Evolutionary conservation across 2,113 vertebrate species (phyloP).

Genomic region (Phocoena sinus): DNA sequence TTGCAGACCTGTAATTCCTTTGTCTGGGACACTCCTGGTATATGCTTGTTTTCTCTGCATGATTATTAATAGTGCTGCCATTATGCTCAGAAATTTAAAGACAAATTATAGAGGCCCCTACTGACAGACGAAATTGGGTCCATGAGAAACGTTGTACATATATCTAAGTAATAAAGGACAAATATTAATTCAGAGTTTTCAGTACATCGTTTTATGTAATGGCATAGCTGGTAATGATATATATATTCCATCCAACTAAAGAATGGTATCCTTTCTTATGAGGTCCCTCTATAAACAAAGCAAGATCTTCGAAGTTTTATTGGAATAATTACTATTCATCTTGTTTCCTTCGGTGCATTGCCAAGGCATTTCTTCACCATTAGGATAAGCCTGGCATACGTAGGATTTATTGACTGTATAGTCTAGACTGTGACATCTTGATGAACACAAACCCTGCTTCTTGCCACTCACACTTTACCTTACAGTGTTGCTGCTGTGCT

Average conservation of each 20-base stretch:
- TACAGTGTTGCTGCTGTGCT: constrained; percentile 20
- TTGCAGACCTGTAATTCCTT: not conserved
- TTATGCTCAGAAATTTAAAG: not conserved
- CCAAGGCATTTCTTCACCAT: not conserved
- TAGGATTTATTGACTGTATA: not conserved
- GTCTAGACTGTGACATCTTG: not conserved
- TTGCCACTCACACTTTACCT: constrained; percentile 23
- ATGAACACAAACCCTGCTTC: constrained; percentile 11
- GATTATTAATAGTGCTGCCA: not conserved
- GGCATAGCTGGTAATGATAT: not conserved
- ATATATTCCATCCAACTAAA: not conserved
- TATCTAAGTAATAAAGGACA: not conserved
- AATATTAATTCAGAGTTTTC: not conserved
- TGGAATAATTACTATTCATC: not conserved
- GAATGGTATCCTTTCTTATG: not conserved
- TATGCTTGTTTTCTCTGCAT: not conserved
- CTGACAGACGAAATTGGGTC: not conserved
- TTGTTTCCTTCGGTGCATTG: not conserved
- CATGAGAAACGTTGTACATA: not conserved
- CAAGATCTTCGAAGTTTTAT: not conserved
- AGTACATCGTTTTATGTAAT: not conserved
- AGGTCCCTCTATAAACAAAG: not conserved
- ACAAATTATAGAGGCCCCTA: not conserved
- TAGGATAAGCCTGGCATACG: not conserved
- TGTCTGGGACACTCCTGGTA: not conserved